These are phyloP conservation scores for Spizaetus ornatus DNA, from an alignment of 2,113 vertebrate species.

Conservation along the genomic window DNA sequence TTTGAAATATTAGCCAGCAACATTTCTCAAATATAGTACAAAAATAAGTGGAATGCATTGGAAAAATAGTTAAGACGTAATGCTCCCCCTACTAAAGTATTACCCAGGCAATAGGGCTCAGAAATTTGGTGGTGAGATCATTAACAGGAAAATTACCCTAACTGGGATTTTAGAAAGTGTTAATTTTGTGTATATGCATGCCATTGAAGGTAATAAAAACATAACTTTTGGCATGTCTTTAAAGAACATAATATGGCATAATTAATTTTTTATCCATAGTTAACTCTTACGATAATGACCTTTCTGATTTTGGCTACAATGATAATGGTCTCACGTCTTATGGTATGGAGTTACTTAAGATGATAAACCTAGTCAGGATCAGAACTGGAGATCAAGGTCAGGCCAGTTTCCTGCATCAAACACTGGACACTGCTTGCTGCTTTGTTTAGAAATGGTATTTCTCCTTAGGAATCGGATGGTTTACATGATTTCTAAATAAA, in stretches of 20 bases:
- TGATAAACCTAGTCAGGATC: not conserved
- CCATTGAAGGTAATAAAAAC: not conserved
- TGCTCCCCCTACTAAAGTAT: not conserved
- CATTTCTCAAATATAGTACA: not conserved
- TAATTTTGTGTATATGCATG: not conserved
- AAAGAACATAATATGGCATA: not conserved
- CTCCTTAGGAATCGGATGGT: not conserved
- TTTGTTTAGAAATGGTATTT: not conserved
- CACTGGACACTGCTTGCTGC: not conserved
- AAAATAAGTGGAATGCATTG: not conserved
- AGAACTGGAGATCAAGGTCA: not conserved
- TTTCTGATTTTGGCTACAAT: not conserved
- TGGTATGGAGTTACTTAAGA: not conserved
- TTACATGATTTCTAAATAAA: not conserved
- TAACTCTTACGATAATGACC: not conserved
- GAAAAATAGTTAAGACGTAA: not conserved
- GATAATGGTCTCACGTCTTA: not conserved
- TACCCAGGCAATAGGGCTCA: not conserved
- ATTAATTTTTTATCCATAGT: not conserved
- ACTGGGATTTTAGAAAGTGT: not conserved
- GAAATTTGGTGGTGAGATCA: not conserved
- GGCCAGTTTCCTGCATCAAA: not conserved
- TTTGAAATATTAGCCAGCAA: not conserved
- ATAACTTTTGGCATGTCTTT: not conserved
- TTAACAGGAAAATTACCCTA: not conserved